Conservation (phyloP, 2,888 invertebrate species). For the Philhelius pedissequus region DNA sequence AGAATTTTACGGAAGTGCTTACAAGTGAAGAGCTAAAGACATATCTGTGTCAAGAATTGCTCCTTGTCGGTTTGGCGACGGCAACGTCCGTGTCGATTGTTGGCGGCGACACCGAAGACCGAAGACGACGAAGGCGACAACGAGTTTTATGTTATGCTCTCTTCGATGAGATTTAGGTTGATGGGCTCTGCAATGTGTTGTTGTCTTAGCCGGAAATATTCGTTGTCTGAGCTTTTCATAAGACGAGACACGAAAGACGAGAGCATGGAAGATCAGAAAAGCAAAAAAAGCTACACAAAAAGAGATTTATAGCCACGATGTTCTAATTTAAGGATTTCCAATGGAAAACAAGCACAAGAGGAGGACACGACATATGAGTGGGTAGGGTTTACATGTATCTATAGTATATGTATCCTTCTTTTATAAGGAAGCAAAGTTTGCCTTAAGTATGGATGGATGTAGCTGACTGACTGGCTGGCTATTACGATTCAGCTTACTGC, state of each 20-base stretch:
- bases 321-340: conserved; percentile 63
- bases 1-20: conserved; percentile 53
- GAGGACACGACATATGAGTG: background rate
- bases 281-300: background rate
- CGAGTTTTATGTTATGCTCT: conserved; percentile 34
- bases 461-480: conserved; percentile 17
- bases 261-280: background rate
- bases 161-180: conserved; percentile 64
- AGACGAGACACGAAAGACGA: background rate
- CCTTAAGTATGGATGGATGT: background rate
- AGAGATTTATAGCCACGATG: conserved; percentile 63
- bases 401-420: background rate
- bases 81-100: conserved; percentile 7
- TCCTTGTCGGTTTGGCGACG: conserved; percentile 2
- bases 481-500: conserved; percentile 7
- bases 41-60: conserved; percentile 57
- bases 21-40: conserved; percentile 53
- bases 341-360: conserved; percentile 38
- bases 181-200: conserved; percentile 58
- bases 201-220: conserved; percentile 65
- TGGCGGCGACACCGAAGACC: background rate
- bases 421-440: conserved; percentile 22
- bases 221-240: conserved; percentile 57
- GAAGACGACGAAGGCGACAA: background rate
- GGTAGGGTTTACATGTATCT: background rate